These are phyloP conservation scores for Chloroceryle aenea DNA, from an alignment of 2,113 vertebrate species.

Conservation along the genomic window DNA sequence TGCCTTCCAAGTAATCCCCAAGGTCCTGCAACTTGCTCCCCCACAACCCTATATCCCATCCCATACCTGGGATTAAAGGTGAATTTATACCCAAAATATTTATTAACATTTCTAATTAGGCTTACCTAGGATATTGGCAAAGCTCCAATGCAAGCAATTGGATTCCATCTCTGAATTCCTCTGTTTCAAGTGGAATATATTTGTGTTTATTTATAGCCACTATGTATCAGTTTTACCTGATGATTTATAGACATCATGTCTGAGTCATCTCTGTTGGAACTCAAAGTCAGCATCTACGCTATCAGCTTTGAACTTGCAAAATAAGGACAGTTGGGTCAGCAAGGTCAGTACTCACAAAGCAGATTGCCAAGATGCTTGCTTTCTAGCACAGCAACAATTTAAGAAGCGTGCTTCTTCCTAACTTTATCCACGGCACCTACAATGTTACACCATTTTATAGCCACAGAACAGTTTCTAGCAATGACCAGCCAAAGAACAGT, in stretches of 20 bases:
- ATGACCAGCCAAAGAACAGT: background rate
- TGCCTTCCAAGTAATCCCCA: background rate
- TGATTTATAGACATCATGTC: background rate
- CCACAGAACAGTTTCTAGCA: background rate
- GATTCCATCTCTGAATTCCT: background rate
- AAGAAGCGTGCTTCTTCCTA: background rate
- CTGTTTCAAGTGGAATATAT: background rate
- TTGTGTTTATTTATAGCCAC: background rate
- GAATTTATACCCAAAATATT: background rate
- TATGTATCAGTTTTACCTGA: conserved; percentile 18
- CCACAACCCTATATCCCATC: background rate
- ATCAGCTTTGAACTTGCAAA: conserved; percentile 13
- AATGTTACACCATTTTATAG: background rate
- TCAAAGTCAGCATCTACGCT: background rate
- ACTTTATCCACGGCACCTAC: background rate
- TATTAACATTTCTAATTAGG: background rate
- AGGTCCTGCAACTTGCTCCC: background rate
- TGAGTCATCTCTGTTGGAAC: background rate
- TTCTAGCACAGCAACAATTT: background rate
- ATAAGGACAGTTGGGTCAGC: background rate
- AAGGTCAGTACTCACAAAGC: background rate
- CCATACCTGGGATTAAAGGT: background rate
- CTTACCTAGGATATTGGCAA: background rate
- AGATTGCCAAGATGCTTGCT: background rate
- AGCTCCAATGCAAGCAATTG: background rate